These are phyloP conservation scores for Numenius phaeopus DNA, from an alignment of 2,797 vertebrate genomes.

Conservation along the genomic window DNA sequence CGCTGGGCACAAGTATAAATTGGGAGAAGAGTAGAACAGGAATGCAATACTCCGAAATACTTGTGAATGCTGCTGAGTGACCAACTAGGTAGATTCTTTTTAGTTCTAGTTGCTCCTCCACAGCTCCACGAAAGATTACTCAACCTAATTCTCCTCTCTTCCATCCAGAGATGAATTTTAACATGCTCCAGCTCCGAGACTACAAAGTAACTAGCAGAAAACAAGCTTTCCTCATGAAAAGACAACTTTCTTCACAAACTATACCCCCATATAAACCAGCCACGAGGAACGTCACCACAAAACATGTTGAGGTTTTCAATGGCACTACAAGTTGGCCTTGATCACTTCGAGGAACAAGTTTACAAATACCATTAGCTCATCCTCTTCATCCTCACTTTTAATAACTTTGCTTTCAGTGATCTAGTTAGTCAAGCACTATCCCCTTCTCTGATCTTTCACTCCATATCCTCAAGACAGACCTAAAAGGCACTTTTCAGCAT, in stretches of 20 bases:
- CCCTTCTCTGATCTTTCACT: neutral
- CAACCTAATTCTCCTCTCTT: neutral
- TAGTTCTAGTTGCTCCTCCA: neutral
- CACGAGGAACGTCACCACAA: neutral
- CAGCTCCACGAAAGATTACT: neutral
- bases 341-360: neutral
- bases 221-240: neutral
- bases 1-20: neutral
- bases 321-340: neutral
- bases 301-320: rapidly evolving
- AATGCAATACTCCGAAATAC: neutral
- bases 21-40: neutral
- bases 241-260: neutral
- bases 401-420: neutral
- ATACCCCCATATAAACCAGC: neutral
- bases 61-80: neutral
- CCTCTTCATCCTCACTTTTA: neutral
- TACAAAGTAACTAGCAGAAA: neutral
- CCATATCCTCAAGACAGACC: neutral
- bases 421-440: neutral
- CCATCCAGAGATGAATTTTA: neutral
- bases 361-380: neutral
- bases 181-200: neutral
- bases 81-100: neutral
- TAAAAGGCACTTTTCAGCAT: neutral